A percentile compares a stretch with the other conserved stretches of the same genome.
These are phyloP conservation scores for Byasa hedistus DNA, from an alignment of 2,888 invertebrate species.

Conservation along the genomic window DNA sequence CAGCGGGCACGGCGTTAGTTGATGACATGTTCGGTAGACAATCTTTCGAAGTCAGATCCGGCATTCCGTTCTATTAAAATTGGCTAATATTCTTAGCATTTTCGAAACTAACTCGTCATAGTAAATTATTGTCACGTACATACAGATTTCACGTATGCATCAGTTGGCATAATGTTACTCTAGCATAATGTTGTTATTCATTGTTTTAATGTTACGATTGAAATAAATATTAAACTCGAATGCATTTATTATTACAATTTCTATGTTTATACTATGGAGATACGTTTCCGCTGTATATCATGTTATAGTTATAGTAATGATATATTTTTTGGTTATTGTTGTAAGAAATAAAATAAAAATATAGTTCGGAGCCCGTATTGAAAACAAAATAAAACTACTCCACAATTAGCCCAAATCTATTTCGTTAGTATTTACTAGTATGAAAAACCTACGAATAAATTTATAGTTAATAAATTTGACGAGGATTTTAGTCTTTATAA, in stretches of 20 bases:
- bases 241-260: not conserved
- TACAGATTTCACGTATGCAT: constrained; percentile 4
- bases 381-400: too few species aligned
- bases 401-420: too few species aligned
- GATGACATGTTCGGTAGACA: constrained; percentile 46
- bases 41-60: constrained; percentile 36
- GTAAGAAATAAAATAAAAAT: too few species aligned
- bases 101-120: constrained; percentile 13
- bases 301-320: too few species aligned
- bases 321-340: too few species aligned
- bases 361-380: too few species aligned
- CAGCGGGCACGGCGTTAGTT: constrained; percentile 56
- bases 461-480: too few species aligned
- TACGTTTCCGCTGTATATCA: too few species aligned
- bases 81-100: constrained; percentile 26
- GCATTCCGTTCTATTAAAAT: constrained; percentile 29
- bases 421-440: too few species aligned
- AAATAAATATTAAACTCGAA: not conserved
- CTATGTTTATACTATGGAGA: not conserved
- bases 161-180: constrained; percentile 26
- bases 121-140: constrained; percentile 22
- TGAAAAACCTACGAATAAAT: too few species aligned
- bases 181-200: constrained; percentile 22
- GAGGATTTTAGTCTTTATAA: too few species aligned
- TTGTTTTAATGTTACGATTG: constrained; percentile 18